Base-by-base conservation (phyloP, 1,140 invertebrate species). In the Hydropsyche tenuis region DNA sequence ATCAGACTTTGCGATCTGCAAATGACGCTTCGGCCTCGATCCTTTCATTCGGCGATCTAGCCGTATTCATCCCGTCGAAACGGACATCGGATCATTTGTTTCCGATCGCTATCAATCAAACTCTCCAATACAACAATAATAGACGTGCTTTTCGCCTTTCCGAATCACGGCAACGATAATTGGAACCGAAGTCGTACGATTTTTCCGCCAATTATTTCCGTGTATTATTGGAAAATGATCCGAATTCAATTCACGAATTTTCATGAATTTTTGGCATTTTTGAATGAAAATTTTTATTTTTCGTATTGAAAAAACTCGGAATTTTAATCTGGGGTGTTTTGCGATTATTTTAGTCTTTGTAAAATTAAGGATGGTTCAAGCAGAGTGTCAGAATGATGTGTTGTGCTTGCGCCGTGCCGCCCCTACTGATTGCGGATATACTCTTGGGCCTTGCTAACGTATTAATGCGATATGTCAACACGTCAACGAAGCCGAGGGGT, bases 391-490 rank as follows among this genome's bases (percentile, higher is more conserved):
- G 20, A 16, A 53, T 53, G 48, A 53, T 53, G 48, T 53, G 48
- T 53, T 53, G 48, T 20, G 14, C 14, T n/a, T 18, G 48, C 16
- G 16, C 6, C 48, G 48, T 22, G 23, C 60, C 23, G 2, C 27
- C 60, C 23, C 16, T 63, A 23, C 60, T 63, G 60, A 63, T 63
- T 63, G 27, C 60, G 60, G 18, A 51, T 37, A 37, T 37, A 37
- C 30, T 37, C 30, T 6, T 20, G 20, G 60, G 20, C 60, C 60
- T 9, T 23, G 12, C 27, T 63, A 25, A 63, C 27, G 60, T 65
- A 65, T 65, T 65, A 65, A 65, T 43, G 42, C 63, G 63, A 65
- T 65, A 65, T 43, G 37, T 65, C 63, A 65, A 65, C 30, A 65
- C 42, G 63, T 65, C 63, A 63, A 22, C 60, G 9, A 12, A 22